Evolutionary conservation across 2,888 invertebrate species (phyloP).

Genomic region (Dyspetes luteomarginatus): DNA sequence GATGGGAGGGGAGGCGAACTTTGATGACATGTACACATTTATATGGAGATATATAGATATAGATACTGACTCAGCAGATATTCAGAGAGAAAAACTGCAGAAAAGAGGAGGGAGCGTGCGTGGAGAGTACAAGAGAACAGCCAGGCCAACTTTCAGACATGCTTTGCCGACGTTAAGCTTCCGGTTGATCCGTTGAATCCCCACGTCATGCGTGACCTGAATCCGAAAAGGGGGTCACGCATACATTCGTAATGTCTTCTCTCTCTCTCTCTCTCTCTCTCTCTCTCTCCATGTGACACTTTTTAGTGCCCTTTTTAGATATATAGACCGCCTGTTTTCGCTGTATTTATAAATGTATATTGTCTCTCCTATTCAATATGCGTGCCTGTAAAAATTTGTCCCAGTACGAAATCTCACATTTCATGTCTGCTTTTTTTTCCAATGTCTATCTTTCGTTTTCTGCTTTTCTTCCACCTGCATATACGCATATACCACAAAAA

Average conservation of each 20-base stretch:
- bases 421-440: conserved; percentile 10
- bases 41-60: conserved; percentile 2
- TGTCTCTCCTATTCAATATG: conserved; percentile 14
- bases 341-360: conserved; percentile 1
- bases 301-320: background rate
- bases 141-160: conserved; percentile 60
- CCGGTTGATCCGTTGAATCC: conserved; percentile 73
- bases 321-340: too few relatives aligned
- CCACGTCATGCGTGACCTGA: conserved; percentile 73
- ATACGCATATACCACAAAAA: background rate
- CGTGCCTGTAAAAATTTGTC: background rate
- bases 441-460: conserved; percentile 12
- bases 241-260: conserved; percentile 26
- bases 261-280: background rate
- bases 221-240: conserved; percentile 63
- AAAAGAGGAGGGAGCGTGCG: background rate
- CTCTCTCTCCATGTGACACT: background rate
- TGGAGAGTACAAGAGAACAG: conserved; percentile 30
- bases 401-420: conserved; percentile 20
- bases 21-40: background rate
- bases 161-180: conserved; percentile 62
- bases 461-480: conserved; percentile 2
- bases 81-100: conserved; percentile 32
- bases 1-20: background rate
- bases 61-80: conserved; percentile 11